Evolutionary conservation across 1,140 invertebrate genomes (phyloP).

Genomic region (Euglossa dilemma): DNA sequence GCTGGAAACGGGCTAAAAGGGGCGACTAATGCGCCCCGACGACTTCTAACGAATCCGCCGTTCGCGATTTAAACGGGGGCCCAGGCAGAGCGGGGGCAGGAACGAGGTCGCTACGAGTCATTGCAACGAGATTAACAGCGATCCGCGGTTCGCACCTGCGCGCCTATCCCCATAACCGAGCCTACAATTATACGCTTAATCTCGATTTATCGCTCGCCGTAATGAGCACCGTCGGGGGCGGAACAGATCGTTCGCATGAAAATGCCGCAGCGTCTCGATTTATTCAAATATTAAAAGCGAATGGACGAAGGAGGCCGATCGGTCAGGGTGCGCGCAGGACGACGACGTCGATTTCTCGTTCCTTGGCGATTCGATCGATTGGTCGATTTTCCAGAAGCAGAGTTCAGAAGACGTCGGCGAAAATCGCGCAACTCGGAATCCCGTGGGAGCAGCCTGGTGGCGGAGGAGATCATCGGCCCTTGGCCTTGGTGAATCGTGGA

Average conservation of each 20-base stretch:
- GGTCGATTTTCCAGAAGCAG: too few relatives aligned
- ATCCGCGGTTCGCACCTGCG: conserved; percentile 45
- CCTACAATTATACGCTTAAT: conserved; percentile 43
- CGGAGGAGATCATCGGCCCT: conserved; percentile 6
- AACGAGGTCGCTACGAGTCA: not conserved
- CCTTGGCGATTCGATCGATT: too few relatives aligned
- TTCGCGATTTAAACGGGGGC: conserved; percentile 51
- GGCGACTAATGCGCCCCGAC: conserved; percentile 66
- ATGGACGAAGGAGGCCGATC: not conserved
- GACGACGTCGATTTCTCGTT: too few relatives aligned
- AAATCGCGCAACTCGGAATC: not conserved
- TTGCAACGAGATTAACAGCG: conserved; percentile 38
- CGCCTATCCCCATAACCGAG: not conserved
- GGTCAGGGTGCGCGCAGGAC: not conserved
- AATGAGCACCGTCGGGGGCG: conserved; percentile 10
- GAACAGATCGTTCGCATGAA: conserved; percentile 19
- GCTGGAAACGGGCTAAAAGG: conserved; percentile 62
- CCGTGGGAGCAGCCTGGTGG: too few relatives aligned
- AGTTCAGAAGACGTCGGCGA: too few relatives aligned
- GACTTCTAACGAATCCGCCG: conserved; percentile 67
- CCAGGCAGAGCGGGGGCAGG: not conserved
- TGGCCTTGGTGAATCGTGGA: conserved; percentile 64
- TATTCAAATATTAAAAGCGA: not conserved
- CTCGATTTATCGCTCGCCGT: conserved; percentile 26
- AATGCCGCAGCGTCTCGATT: not conserved